Percentiles rank a stretch among this genome's conserved stretches.
These are phyloP conservation scores for Hyles vespertilio DNA, from an alignment of 1,140 invertebrate genomes.

Conservation along the genomic window DNA sequence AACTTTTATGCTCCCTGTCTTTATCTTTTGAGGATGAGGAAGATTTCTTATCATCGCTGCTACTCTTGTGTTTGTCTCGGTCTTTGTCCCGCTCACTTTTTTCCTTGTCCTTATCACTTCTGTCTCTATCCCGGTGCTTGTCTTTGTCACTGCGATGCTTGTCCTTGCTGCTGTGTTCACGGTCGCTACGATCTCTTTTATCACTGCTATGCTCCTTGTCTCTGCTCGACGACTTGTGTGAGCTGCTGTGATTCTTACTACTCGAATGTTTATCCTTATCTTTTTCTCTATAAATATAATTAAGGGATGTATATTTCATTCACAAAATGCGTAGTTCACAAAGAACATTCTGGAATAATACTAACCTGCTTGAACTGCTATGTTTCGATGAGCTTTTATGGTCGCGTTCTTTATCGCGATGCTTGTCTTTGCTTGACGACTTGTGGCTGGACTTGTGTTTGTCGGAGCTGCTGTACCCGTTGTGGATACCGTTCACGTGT, in stretches of 20 bases:
- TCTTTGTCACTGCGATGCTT: conserved; percentile 74
- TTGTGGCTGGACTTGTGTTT: conserved; percentile 81
- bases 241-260: conserved; percentile 76
- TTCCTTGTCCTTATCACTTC: conserved; percentile 64
- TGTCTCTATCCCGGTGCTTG: conserved; percentile 73
- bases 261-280: conserved; percentile 76
- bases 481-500: conserved; percentile 83
- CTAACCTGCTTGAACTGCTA: conserved; percentile 69
- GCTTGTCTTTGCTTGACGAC: conserved; percentile 83
- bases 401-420: conserved; percentile 79
- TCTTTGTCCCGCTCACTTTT: conserved; percentile 31
- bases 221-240: conserved; percentile 81
- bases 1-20: conserved; percentile 59
- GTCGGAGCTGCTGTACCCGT: conserved; percentile 78
- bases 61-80: conserved; percentile 54
- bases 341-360: conserved; percentile 58
- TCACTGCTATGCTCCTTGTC: conserved; percentile 72
- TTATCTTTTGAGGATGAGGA: conserved; percentile 76
- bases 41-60: conserved; percentile 60
- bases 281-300: conserved; percentile 55
- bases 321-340: conserved; percentile 9
- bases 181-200: conserved; percentile 58
- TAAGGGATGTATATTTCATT: conserved; percentile 2
- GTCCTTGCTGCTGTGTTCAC: conserved; percentile 71
- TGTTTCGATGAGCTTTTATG: conserved; percentile 76